phyloP scores from a whole-genome alignment of 1,140 invertebrate species.

The Sycophaga agraensis region DNA sequence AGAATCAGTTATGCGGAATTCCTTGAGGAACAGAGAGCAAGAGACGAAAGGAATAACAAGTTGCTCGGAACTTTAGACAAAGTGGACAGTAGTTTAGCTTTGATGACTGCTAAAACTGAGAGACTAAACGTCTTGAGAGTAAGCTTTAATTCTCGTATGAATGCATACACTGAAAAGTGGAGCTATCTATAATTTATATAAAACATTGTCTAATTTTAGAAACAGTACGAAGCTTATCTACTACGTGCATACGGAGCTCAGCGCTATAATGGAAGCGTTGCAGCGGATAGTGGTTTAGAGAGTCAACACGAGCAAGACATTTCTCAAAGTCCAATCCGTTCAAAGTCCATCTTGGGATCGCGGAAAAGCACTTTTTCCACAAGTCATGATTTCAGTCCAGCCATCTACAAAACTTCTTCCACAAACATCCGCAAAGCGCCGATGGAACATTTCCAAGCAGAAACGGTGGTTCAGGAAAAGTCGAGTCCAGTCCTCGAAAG shows the following conservation, averaged over 20 bases:
- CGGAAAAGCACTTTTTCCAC: background rate
- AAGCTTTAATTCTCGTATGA: too few species aligned
- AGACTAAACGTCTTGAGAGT: constrained; percentile 62
- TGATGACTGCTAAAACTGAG: constrained; percentile 64
- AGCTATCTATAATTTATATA: background rate
- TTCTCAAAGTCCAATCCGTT: background rate
- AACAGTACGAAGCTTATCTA: constrained; percentile 50
- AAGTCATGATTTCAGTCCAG: background rate
- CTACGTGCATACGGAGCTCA: constrained; percentile 34
- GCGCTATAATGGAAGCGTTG: constrained; percentile 27
- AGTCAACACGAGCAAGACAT: constrained; percentile 40
- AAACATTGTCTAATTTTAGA: constrained; percentile 37
- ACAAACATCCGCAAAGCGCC: too few species aligned
- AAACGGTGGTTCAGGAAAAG: too few species aligned
- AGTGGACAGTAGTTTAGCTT: constrained; percentile 60
- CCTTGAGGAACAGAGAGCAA: constrained; percentile 61
- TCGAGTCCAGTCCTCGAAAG: too few species aligned
- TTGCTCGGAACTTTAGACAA: constrained; percentile 61
- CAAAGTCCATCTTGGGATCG: background rate
- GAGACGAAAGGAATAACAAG: constrained; percentile 64
- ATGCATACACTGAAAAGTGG: too few species aligned
- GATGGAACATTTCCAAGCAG: background rate
- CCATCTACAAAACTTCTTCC: background rate
- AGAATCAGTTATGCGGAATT: constrained; percentile 63
- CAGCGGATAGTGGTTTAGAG: constrained; percentile 39